These are phyloP conservation scores for Siphamia tubifer DNA, from an alignment of 2,113 vertebrate genomes.

Conservation along the genomic window DNA sequence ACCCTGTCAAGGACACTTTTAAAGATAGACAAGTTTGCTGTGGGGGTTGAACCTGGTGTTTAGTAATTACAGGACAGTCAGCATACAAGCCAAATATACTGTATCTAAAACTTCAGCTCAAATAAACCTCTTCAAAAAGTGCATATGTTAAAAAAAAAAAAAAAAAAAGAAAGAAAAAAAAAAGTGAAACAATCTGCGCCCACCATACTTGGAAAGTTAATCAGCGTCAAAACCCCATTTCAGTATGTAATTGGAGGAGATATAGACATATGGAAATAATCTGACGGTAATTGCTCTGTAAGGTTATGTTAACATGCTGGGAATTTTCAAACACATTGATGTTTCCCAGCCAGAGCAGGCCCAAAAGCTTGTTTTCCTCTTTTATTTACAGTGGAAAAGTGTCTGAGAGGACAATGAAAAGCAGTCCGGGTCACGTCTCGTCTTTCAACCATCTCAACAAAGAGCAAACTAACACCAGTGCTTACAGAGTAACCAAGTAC, in stretches of 20 bases:
- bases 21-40: not conserved
- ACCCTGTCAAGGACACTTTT: not conserved
- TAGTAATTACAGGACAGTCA: not conserved
- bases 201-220: constrained; percentile 40
- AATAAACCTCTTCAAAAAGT: constrained; percentile 18
- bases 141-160: not conserved
- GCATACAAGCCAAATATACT: not conserved
- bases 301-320: constrained; percentile 69
- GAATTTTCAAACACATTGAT: constrained; percentile 65
- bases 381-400: constrained; percentile 51
- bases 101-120: constrained; percentile 4
- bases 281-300: constrained; percentile 56
- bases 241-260: constrained; percentile 46
- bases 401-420: constrained; percentile 17
- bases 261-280: constrained; percentile 72
- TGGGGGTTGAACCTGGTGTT: not conserved
- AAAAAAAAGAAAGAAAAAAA: no score
- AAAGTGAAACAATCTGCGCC: constrained; percentile 27
- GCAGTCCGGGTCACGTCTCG: not conserved
- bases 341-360: constrained; percentile 58
- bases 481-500: not conserved
- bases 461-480: constrained; percentile 3
- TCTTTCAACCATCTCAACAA: constrained; percentile 2
- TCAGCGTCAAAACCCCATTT: constrained; percentile 34
- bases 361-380: not conserved